These are phyloP conservation scores for Maconellicoccus hirsutus DNA, from an alignment of 1,140 invertebrate genomes.

Conservation along the genomic window DNA sequence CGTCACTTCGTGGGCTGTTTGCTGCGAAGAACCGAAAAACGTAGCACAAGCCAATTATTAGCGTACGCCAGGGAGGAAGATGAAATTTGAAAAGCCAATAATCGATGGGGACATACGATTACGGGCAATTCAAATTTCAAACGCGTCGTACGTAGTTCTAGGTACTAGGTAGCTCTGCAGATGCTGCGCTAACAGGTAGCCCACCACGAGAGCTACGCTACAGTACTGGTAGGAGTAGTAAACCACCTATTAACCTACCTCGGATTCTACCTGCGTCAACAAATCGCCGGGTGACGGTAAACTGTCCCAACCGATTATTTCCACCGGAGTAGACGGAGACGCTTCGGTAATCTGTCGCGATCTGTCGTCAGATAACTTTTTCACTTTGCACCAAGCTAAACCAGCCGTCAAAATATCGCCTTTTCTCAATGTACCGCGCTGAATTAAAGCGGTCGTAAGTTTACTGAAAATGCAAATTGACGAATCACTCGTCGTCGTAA, in stretches of 20 bases:
- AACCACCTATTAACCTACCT: too few relatives aligned
- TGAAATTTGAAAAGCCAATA: too few relatives aligned
- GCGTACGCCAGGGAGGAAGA: too few relatives aligned
- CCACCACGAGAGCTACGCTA: too few relatives aligned
- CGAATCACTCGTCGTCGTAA: background rate
- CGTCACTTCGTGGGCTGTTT: constrained; percentile 53
- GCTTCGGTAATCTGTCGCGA: constrained; percentile 55
- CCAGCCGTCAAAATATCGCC: constrained; percentile 76
- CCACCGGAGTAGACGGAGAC: constrained; percentile 66
- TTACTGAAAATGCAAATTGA: constrained; percentile 51
- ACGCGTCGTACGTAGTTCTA: too few relatives aligned
- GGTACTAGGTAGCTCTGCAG: too few relatives aligned
- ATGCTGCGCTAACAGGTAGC: too few relatives aligned
- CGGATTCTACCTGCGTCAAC: constrained; percentile 67
- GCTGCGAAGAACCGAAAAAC: constrained; percentile 36
- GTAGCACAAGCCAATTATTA: too few relatives aligned
- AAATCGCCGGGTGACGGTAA: constrained; percentile 77
- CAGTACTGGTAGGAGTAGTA: too few relatives aligned
- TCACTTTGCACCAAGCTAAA: constrained; percentile 67
- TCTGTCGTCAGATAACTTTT: constrained; percentile 62
- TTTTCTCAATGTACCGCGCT: constrained; percentile 76
- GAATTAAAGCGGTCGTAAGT: constrained; percentile 74
- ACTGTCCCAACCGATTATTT: constrained; percentile 79
- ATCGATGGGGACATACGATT: too few relatives aligned
- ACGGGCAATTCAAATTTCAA: too few relatives aligned